phyloP scores from a whole-genome alignment of 2,888 invertebrate species.

The Elaeidobius kamerunicus region DNA sequence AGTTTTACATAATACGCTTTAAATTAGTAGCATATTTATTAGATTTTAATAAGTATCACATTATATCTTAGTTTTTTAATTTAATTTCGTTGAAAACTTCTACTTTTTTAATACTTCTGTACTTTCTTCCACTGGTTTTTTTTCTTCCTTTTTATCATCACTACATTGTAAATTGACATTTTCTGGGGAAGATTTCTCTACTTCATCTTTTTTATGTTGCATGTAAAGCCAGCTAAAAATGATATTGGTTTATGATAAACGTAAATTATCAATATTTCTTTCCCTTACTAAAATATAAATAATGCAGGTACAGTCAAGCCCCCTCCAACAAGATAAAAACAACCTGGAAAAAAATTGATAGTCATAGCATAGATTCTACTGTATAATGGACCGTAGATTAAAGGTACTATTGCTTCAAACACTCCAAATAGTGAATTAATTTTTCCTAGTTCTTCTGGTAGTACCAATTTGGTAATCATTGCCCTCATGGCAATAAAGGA shows the following conservation, averaged over 20 bases:
- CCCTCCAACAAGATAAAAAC: constrained; percentile 42
- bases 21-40: no score
- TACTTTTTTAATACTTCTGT: constrained; percentile 2
- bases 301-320: constrained; percentile 41
- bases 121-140: neutral
- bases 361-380: constrained; percentile 41
- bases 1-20: no score
- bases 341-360: constrained; percentile 41
- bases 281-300: constrained; percentile 42
- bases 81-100: neutral
- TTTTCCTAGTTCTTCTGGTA: constrained; percentile 58
- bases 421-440: constrained; percentile 48
- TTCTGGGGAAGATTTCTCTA: constrained; percentile 8
- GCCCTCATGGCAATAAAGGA: constrained; percentile 56
- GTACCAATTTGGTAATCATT: constrained; percentile 56
- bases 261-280: neutral
- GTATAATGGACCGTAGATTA: constrained; percentile 46
- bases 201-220: constrained; percentile 45
- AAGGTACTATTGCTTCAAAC: constrained; percentile 43
- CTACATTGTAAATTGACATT: neutral
- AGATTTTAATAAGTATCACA: no score
- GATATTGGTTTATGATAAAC: neutral
- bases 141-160: neutral
- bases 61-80: neutral
- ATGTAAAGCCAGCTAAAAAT: constrained; percentile 50